Evolutionary conservation across 2,888 invertebrate species (phyloP).

Genomic region (Ichneumon xanthorius): DNA sequence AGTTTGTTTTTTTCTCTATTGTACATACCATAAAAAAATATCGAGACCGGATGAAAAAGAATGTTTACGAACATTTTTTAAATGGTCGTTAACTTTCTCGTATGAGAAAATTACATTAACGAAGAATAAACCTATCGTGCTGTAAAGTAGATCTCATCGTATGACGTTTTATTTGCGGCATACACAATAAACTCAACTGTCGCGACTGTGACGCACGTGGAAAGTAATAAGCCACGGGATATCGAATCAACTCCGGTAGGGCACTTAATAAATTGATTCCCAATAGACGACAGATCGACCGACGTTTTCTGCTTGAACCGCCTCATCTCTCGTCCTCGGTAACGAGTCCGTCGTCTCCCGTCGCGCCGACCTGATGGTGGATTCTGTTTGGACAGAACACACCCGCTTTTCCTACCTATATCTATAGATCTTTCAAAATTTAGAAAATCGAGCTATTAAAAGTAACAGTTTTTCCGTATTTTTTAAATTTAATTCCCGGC

Average conservation of each 20-base stretch:
- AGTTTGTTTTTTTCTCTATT: not conserved
- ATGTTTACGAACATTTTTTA: not conserved
- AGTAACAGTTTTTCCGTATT: not conserved
- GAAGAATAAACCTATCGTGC: not conserved
- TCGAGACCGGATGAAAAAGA: not conserved
- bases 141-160: not conserved
- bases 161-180: conserved; percentile 26
- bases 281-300: conserved; percentile 61
- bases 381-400: conserved; percentile 20
- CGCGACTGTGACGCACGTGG: conserved; percentile 72
- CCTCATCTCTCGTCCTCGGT: not conserved
- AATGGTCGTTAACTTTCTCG: not conserved
- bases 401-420: conserved; percentile 13
- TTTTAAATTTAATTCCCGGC: not conserved
- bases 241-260: conserved; percentile 70
- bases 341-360: not conserved
- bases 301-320: conserved; percentile 4
- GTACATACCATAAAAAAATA: not conserved
- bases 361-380: conserved; percentile 1
- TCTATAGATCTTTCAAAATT: not conserved
- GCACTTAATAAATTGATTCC: conserved; percentile 79
- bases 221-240: conserved; percentile 74
- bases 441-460: not conserved
- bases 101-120: not conserved
- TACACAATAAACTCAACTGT: conserved; percentile 51